These are phyloP conservation scores for Heliconius himera DNA, from an alignment of 1,140 invertebrate species.

Conservation along the genomic window DNA sequence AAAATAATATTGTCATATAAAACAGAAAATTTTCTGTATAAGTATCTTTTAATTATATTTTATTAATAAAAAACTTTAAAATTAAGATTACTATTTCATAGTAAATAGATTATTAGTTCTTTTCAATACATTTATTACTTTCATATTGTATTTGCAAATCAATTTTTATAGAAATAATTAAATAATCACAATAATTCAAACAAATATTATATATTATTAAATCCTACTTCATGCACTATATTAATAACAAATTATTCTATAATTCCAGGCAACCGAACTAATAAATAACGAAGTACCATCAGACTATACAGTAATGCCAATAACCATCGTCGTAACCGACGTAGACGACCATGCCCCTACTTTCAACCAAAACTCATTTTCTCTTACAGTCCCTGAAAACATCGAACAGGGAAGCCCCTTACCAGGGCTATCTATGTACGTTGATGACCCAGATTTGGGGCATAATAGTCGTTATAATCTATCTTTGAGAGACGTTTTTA, in stretches of 20 bases:
- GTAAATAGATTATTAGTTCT: too few species aligned
- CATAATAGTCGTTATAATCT: constrained; percentile 89
- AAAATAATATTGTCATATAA: too few species aligned
- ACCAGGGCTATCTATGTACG: constrained; percentile 88
- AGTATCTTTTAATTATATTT: too few species aligned
- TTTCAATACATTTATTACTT: too few species aligned
- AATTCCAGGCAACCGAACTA: constrained; percentile 86
- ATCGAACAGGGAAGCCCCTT: constrained; percentile 86
- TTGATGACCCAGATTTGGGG: constrained; percentile 88
- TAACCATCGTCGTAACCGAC: constrained; percentile 92
- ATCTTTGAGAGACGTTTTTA: constrained; percentile 83
- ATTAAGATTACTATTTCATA: too few species aligned
- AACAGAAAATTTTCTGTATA: too few species aligned
- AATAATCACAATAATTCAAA: too few species aligned
- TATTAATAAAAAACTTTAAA: too few species aligned
- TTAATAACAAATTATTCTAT: background rate
- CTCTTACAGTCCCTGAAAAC: constrained; percentile 89
- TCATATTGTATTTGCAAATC: too few species aligned
- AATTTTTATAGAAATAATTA: too few species aligned
- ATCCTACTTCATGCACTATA: too few species aligned
- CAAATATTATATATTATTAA: too few species aligned
- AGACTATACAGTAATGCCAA: constrained; percentile 85
- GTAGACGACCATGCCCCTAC: constrained; percentile 91
- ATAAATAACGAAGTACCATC: constrained; percentile 87
- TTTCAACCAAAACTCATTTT: constrained; percentile 87